Evolutionary conservation across 2,113 vertebrate genomes (phyloP).

Genomic region (Dolichotis patagonum): DNA sequence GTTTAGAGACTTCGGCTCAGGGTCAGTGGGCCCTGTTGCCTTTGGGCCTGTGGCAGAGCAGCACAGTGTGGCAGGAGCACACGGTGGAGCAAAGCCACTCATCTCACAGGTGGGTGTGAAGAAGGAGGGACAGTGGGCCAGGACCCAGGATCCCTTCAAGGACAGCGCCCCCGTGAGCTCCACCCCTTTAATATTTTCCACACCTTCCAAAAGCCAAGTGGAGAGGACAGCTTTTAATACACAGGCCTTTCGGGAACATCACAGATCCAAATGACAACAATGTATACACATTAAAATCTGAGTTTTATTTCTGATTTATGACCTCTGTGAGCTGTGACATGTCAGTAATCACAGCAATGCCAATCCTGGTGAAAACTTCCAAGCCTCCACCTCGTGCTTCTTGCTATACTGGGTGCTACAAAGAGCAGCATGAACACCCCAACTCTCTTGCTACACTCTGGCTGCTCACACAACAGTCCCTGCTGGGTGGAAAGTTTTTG

Average conservation of each 20-base stretch:
- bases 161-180: not conserved
- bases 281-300: not conserved
- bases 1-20: not conserved
- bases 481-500: not conserved
- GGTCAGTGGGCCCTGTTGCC: not conserved
- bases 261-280: not conserved
- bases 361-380: not conserved
- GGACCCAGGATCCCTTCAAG: not conserved
- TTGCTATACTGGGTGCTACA: not conserved
- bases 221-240: not conserved
- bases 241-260: not conserved
- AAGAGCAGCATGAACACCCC: not conserved
- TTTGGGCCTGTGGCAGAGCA: not conserved
- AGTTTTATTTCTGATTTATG: not conserved
- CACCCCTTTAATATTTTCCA: not conserved
- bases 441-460: fast-evolving
- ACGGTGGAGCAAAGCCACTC: not conserved
- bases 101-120: not conserved
- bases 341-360: not conserved
- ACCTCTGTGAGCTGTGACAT: not conserved
- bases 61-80: not conserved
- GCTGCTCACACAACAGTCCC: not conserved
- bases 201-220: not conserved
- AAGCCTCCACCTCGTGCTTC: not conserved
- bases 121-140: not conserved